Evolutionary conservation across 2,888 invertebrate species (phyloP), one percentile per base, ranked within the genome.

Genomic region (Melanophora roralis): DNA sequence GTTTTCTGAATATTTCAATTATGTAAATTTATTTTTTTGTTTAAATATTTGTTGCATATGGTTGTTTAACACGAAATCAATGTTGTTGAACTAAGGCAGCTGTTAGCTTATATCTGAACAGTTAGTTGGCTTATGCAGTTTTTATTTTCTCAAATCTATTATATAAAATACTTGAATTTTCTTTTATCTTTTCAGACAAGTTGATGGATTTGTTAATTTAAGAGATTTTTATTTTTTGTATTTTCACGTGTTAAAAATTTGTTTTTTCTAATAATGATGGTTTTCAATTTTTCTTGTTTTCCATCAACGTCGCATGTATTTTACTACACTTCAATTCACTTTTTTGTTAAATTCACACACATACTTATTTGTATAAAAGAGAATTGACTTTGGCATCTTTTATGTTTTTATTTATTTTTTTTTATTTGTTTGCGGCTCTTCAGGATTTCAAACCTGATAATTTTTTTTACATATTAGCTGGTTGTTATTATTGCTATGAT

Each of bases 41-140:
- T n/a, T 64, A 68, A 80, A 59, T n/a, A 51, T 73, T 67, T 74
- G 68, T 34, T 49, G 68, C 62, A 80, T 68, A 80, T 73, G 68
- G 80, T 36, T 45, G 62, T 64, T 14, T 53, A 65, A 78, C 82
- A 80, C 81, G 81, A 60, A 72, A 79, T 55, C 76, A 79, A 82
- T 81, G 82, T 82, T 83, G 82, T 83, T 83, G 83, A 82, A 83
- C 82, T 81, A 38, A 59, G 59, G 65, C 65, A 67, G 77, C 74
- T 69, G 68, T 64, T 55, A n/a, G 27, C 8, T 51, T 65, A 45
- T 53, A 74, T 49, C 59, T 74, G 53, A 43, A 49, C 73, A 49
- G 67, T 78, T 74, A 72, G 72, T 57, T 53, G 3, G 27, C 27
- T 27, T 45, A 68, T 68, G 47, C 21, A 67, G 21, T 23, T 51